Evolutionary conservation across 2,888 invertebrate genomes (phyloP), one percentile per base, ranked within the genome.

Genomic region (Thysanoteuthis rhombus): DNA sequence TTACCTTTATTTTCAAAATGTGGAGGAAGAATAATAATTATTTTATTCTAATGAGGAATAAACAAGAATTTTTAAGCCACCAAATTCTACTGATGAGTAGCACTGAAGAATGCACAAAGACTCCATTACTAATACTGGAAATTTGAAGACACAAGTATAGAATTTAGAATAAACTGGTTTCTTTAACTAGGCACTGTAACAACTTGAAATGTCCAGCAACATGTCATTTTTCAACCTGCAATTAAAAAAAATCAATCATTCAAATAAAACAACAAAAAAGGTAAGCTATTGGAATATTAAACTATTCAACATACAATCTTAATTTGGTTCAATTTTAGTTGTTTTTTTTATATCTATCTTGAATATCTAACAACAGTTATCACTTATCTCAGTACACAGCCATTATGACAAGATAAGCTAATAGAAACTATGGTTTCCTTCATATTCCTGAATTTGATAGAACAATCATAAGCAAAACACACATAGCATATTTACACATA

Each of bases 111-210:
- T 75, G 75, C 75, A 75, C 32, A 75, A 75, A n/a, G 75, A n/a
- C 75, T 75, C 75, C 75, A 75, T 75, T 75, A 75, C 75, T 75
- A n/a, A 75, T 75, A 75, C 75, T 75, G 75, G 75, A 75, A 75
- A 75, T 75, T 75, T 75, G 75, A 75, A 75, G 75, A 75, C 75
- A 75, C 75, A 75, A 12, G n/a, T n/a, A n/a, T 75, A n/a, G n/a
- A n/a, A 75, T n/a, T n/a, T n/a, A n/a, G 32, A n/a, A 32, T 75
- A 8, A 75, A 75, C 12, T 10, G 22, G 12, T 75, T 75, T n/a
- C n/a, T 16, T n/a, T 75, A 75, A 75, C 16, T 75, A 75, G 75
- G 75, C 75, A 75, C 75, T n/a, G n/a, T n/a, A n/a, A 75, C 12
- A n/a, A 75, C 75, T 75, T 75, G n/a, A 75, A 75, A n/a, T 75